Evolutionary conservation across 2,888 invertebrate genomes (phyloP).

Genomic region (Bombyx huttoni): DNA sequence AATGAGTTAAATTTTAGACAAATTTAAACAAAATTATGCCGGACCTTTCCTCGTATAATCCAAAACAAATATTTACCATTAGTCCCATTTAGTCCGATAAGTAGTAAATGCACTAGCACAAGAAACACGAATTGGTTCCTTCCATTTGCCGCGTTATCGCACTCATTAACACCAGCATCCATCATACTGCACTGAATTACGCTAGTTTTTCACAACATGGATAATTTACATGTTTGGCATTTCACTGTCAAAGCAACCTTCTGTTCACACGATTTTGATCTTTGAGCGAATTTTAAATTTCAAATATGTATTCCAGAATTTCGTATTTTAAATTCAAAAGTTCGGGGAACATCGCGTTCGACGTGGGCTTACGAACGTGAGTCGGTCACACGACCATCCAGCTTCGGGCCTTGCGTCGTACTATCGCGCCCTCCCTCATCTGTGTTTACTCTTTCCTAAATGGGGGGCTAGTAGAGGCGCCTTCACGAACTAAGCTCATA

Average conservation of each 20-base stretch:
- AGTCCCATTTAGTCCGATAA: conserved; percentile 67
- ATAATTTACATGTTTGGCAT: conserved; percentile 57
- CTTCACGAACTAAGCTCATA: conserved; percentile 41
- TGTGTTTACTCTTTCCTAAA: conserved; percentile 61
- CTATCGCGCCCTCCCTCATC: conserved; percentile 65
- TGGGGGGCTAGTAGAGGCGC: conserved; percentile 57
- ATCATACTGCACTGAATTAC: conserved; percentile 67
- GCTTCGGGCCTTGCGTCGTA: conserved; percentile 47
- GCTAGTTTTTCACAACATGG: conserved; percentile 49
- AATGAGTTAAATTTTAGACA: too few relatives aligned
- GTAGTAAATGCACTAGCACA: conserved; percentile 65
- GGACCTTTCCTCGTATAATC: too few relatives aligned
- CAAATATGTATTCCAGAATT: conserved; percentile 4
- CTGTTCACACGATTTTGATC: conserved; percentile 10
- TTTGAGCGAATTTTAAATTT: conserved; percentile 4
- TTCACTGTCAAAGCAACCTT: conserved; percentile 21
- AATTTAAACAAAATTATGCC: too few relatives aligned
- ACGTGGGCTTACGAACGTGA: conserved; percentile 16
- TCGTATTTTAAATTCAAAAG: conserved; percentile 24
- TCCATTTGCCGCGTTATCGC: conserved; percentile 65
- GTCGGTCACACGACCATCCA: conserved; percentile 45
- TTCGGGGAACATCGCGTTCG: conserved; percentile 36
- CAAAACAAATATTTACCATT: conserved; percentile 47
- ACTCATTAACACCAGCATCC: conserved; percentile 67
- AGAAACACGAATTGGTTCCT: conserved; percentile 68